Evolutionary conservation across 2,888 invertebrate species (phyloP).

Genomic region (Agriotes lineatus): DNA sequence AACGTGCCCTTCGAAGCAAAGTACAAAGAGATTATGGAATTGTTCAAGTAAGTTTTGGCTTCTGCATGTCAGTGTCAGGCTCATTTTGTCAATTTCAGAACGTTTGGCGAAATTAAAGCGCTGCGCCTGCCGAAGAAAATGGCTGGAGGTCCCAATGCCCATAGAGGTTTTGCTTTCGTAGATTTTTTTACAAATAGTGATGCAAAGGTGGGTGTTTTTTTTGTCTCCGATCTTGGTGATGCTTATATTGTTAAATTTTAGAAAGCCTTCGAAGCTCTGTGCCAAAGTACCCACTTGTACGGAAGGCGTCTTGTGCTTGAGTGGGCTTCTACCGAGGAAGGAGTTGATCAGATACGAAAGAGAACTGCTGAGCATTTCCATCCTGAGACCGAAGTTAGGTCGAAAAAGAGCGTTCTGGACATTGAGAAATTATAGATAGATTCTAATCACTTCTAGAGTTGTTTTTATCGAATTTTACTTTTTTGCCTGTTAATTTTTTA

Average conservation of each 20-base stretch:
- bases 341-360: slow-evolving; percentile 84
- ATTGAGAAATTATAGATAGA: slow-evolving; percentile 57
- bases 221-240: slow-evolving; percentile 23
- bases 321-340: slow-evolving; percentile 87
- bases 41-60: slow-evolving; percentile 81
- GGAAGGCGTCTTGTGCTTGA: slow-evolving; percentile 95
- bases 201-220: slow-evolving; percentile 79
- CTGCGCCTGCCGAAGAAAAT: slow-evolving; percentile 92
- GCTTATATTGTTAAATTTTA: slow-evolving; percentile 63
- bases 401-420: slow-evolving; percentile 67
- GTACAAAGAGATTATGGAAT: slow-evolving; percentile 81
- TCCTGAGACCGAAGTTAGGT: slow-evolving; percentile 63
- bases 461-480: no score
- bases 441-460: no score
- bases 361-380: slow-evolving; percentile 82
- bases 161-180: slow-evolving; percentile 97
- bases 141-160: slow-evolving; percentile 77
- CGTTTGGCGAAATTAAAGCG: slow-evolving; percentile 93
- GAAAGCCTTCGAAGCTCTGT: slow-evolving; percentile 93
- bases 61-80: slow-evolving; percentile 22
- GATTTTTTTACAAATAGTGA: slow-evolving; percentile 91
- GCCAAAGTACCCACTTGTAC: slow-evolving; percentile 97
- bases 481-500: no score
- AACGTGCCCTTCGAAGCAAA: slow-evolving; percentile 98
- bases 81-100: slow-evolving; percentile 69